Evolutionary conservation across 1,140 invertebrate genomes (phyloP).

Genomic region (Drosophila bifasciata): DNA sequence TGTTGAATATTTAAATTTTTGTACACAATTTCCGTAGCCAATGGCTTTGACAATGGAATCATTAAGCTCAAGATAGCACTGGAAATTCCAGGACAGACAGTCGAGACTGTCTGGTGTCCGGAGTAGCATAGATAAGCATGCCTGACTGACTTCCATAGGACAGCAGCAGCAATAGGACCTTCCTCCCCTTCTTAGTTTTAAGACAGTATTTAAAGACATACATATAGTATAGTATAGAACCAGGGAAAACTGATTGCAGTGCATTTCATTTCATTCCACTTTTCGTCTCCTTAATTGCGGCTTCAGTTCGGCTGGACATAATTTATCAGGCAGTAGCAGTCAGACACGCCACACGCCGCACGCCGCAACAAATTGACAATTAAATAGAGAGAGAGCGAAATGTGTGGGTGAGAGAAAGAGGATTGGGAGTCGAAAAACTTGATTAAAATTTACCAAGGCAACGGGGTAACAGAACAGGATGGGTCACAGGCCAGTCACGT

Average conservation of each 20-base stretch:
- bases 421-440: conserved; percentile 63
- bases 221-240: too few relatives aligned
- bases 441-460: conserved; percentile 74
- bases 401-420: conserved; percentile 21
- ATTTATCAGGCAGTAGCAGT: conserved; percentile 65
- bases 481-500: conserved; percentile 54
- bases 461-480: conserved; percentile 33
- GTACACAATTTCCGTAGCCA: conserved; percentile 77
- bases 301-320: conserved; percentile 52
- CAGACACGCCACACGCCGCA: conserved; percentile 46
- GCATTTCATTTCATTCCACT: conserved; percentile 43
- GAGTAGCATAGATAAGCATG: conserved; percentile 57
- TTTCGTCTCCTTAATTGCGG: conserved; percentile 45
- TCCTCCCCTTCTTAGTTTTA: too few relatives aligned
- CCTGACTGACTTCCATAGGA: conserved; percentile 35
- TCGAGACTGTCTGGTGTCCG: conserved; percentile 4
- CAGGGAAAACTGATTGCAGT: conserved; percentile 31
- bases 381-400: conserved; percentile 70
- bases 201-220: too few relatives aligned
- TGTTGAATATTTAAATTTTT: conserved; percentile 81
- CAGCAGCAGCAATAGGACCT: background rate
- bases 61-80: conserved; percentile 69
- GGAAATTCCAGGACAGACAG: conserved; percentile 28
- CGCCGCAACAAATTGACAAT: conserved; percentile 76
- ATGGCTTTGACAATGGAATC: conserved; percentile 79